Evolutionary conservation across 2,797 vertebrate genomes (phyloP).

Genomic region (Acipenser oxyrinchus): DNA sequence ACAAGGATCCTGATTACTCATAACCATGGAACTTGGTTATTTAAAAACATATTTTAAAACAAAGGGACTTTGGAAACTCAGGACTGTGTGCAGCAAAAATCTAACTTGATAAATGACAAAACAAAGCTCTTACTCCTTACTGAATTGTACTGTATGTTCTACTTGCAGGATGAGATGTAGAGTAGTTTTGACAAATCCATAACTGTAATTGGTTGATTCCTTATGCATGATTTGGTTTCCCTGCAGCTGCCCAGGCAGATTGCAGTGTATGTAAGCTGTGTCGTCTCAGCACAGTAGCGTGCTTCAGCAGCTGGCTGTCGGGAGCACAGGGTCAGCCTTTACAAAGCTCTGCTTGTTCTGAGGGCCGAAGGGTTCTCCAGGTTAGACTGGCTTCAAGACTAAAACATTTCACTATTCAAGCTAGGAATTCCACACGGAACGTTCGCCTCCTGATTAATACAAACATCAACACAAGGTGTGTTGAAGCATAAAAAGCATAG

Average conservation of each 20-base stretch:
- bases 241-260: constrained; percentile 22
- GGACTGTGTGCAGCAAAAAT: no score
- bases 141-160: no score
- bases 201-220: no score
- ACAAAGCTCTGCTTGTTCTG: constrained; percentile 76
- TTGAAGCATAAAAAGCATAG: not conserved
- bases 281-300: constrained; percentile 50
- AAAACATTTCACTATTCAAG: constrained; percentile 51
- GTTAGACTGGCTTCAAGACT: constrained; percentile 62
- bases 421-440: constrained; percentile 43
- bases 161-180: no score
- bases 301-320: constrained; percentile 52
- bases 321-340: constrained; percentile 52
- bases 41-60: no score
- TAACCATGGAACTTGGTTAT: no score
- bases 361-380: constrained; percentile 70
- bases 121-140: no score
- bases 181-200: no score
- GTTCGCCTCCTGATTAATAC: constrained; percentile 28
- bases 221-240: not conserved
- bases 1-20: no score
- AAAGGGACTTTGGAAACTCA: no score
- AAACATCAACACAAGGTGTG: not conserved
- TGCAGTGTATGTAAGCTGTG: constrained; percentile 44
- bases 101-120: no score